Percentiles rank a stretch among this genome's conserved stretches.
Conservation (phyloP, 30 jellyfish, hydroid and myxozoan species). For the Aurelia aurita region DNA sequence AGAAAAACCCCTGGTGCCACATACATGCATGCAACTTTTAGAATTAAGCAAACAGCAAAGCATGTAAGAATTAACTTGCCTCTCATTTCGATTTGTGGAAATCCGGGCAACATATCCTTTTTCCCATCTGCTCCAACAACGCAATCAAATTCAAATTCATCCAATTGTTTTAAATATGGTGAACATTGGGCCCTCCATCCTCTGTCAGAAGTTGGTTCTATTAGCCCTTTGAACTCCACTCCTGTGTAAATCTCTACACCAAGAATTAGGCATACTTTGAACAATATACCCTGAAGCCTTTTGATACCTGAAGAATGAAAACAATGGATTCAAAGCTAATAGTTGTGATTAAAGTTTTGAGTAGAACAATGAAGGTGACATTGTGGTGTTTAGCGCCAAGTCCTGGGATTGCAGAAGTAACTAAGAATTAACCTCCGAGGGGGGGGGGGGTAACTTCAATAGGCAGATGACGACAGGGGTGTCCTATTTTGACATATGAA, state of each 20-base stretch:
- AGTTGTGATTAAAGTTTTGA: no score
- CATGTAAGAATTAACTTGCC: conserved; percentile 46
- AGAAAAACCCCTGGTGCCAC: no score
- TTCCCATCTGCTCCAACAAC: conserved; percentile 98
- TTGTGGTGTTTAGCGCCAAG: no score
- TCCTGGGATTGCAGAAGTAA: no score
- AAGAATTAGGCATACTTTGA: conserved; percentile 86
- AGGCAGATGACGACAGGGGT: no score
- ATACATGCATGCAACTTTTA: no score
- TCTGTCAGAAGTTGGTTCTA: conserved; percentile 81
- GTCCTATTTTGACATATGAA: no score
- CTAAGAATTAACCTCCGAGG: no score
- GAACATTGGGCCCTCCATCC: conserved; percentile 87
- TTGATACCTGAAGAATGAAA: conserved; percentile 73
- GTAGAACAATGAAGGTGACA: no score
- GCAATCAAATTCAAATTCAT: conserved; percentile 77
- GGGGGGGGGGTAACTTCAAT: no score
- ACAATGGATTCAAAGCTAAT: no score
- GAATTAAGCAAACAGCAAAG: no score
- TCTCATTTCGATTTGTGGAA: conserved; percentile 97
- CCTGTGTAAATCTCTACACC: conserved; percentile 88
- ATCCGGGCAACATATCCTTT: conserved; percentile 96
- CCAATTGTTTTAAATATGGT: conserved; percentile 77
- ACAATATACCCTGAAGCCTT: conserved; percentile 78
- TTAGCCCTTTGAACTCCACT: conserved; percentile 69